Percentiles rank a stretch among this genome's conserved stretches.
Conservation (phyloP, 2,113 vertebrate species). For the Oreocharis arfaki region DNA sequence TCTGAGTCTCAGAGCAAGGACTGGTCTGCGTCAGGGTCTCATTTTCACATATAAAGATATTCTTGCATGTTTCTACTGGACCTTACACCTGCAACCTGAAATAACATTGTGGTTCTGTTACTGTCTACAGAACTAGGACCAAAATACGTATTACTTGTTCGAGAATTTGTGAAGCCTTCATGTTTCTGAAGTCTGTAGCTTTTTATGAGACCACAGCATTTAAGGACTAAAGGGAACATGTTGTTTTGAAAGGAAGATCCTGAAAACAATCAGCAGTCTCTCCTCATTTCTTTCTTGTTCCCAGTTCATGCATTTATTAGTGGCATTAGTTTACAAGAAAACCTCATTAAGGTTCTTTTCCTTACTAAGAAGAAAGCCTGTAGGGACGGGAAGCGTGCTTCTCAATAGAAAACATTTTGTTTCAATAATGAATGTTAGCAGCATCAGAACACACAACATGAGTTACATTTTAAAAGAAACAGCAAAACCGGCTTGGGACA, state of each 20-base stretch:
- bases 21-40: neutral
- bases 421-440: conserved; percentile 42
- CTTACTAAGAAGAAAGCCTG: conserved; percentile 22
- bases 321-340: conserved; percentile 54
- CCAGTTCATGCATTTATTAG: conserved; percentile 48
- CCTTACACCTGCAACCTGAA: neutral
- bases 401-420: conserved; percentile 48
- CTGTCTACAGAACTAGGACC: neutral
- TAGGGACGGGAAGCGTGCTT: conserved; percentile 26
- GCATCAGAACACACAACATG: conserved; percentile 14
- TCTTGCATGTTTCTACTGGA: neutral
- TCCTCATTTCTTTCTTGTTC: neutral
- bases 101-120: neutral
- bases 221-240: neutral
- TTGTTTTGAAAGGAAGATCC: conserved; percentile 31
- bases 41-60: neutral
- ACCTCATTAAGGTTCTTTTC: conserved; percentile 26
- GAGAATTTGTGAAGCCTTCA: neutral
- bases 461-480: neutral
- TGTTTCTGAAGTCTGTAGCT: neutral
- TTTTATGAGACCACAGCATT: neutral
- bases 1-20: neutral
- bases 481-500: conserved; percentile 3
- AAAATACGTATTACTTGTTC: neutral
- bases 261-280: neutral